A percentile compares a stretch with the other conserved stretches of the same genome.
phyloP scores from a whole-genome alignment of 2,797 vertebrate species.

The Molossus molossus region DNA sequence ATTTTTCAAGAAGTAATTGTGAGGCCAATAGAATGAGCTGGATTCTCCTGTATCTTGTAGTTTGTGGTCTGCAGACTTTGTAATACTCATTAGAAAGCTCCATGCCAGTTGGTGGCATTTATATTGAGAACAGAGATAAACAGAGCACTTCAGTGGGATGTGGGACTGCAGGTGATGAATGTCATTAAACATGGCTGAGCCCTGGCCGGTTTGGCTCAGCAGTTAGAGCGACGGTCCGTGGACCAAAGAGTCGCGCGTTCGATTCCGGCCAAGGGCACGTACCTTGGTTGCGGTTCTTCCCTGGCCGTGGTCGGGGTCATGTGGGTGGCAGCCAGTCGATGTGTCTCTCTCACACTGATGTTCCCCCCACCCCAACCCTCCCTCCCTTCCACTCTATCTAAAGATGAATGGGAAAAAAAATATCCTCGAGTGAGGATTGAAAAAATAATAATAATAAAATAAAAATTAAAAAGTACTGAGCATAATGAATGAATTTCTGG shows the following conservation, averaged over 20 bases:
- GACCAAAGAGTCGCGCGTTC: no score
- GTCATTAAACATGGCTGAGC: neutral
- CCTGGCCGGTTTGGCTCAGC: neutral
- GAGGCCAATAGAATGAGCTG: slow-evolving; percentile 23
- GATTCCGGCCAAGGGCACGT: no score
- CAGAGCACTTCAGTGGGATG: neutral
- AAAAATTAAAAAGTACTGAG: neutral
- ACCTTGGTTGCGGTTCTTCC: no score
- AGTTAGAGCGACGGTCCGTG: no score
- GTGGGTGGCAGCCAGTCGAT: no score
- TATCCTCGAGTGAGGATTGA: no score
- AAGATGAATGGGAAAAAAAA: no score
- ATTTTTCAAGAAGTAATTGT: slow-evolving; percentile 27
- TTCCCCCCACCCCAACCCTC: no score
- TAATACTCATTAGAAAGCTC: slow-evolving; percentile 19
- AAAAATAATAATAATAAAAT: no score
- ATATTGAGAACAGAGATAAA: neutral
- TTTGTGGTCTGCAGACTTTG: neutral
- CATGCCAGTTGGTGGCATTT: neutral
- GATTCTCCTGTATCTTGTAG: neutral
- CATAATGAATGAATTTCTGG: neutral
- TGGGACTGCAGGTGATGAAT: neutral
- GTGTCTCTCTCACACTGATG: no score
- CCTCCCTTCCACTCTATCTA: no score
- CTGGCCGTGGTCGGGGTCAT: no score